Evolutionary conservation across 1,140 invertebrate genomes (phyloP).

Genomic region (Aporrectodea caliginosa): DNA sequence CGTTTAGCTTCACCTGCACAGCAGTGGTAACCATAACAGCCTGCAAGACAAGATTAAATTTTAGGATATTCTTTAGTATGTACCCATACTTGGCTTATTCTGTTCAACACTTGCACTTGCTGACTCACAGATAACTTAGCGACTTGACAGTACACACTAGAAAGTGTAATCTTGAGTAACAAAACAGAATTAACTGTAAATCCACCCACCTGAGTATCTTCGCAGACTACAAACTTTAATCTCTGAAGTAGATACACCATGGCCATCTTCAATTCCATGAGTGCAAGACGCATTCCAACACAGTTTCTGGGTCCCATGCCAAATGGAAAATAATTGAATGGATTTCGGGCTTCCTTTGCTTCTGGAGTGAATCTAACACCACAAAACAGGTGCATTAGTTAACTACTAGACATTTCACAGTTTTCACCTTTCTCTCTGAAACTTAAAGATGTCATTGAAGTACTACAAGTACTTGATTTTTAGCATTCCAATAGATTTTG

Average conservation of each 20-base stretch:
- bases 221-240: constrained; percentile 36
- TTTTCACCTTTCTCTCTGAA: constrained; percentile 3
- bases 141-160: too few relatives aligned
- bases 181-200: background rate
- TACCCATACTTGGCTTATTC: too few relatives aligned
- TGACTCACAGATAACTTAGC: too few relatives aligned
- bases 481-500: too few relatives aligned
- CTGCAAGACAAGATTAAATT: too few relatives aligned
- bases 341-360: constrained; percentile 48
- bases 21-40: too few relatives aligned
- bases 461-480: too few relatives aligned
- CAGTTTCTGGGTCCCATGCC: constrained; percentile 63
- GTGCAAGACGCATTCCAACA: constrained; percentile 61
- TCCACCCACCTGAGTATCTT: constrained; percentile 31
- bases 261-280: constrained; percentile 66
- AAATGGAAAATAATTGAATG: constrained; percentile 61
- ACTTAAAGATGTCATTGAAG: background rate
- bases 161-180: too few relatives aligned
- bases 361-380: constrained; percentile 39
- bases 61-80: too few relatives aligned
- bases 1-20: too few relatives aligned
- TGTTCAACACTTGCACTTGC: too few relatives aligned
- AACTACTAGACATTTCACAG: background rate
- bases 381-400: background rate
- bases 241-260: constrained; percentile 46